Percentiles rank a stretch among this genome's conserved stretches.
These are phyloP conservation scores for Anthonomus grandis DNA, from an alignment of 1,140 invertebrate species.

Conservation along the genomic window DNA sequence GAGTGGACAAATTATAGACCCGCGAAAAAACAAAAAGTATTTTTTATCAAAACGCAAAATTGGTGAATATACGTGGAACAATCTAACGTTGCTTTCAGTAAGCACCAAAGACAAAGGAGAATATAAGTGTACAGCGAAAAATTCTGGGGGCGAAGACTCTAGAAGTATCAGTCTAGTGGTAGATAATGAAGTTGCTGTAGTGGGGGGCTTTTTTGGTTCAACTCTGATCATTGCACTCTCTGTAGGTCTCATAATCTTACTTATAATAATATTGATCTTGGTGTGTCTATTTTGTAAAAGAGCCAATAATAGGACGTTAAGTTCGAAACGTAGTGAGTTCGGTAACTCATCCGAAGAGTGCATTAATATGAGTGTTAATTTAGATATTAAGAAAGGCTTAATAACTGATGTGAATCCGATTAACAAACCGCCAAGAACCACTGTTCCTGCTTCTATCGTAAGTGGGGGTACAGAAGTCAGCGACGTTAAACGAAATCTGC, in stretches of 20 bases:
- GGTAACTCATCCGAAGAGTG: slow-evolving; percentile 58
- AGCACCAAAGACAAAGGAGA: slow-evolving; percentile 75
- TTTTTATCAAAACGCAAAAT: slow-evolving; percentile 47
- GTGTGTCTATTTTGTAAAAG: slow-evolving; percentile 64
- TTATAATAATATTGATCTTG: slow-evolving; percentile 61
- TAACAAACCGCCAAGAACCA: slow-evolving; percentile 69
- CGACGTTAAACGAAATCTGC: slow-evolving; percentile 71
- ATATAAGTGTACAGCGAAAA: slow-evolving; percentile 84
- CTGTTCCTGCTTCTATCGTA: slow-evolving; percentile 63
- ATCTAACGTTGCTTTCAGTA: slow-evolving; percentile 72
- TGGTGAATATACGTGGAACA: slow-evolving; percentile 62
- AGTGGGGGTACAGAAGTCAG: slow-evolving; percentile 71
- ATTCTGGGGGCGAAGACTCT: slow-evolving; percentile 77
- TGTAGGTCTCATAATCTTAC: slow-evolving; percentile 54
- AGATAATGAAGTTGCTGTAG: slow-evolving; percentile 30
- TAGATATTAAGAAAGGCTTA: slow-evolving; percentile 75
- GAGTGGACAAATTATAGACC: slow-evolving; percentile 61
- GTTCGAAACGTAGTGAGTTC: slow-evolving; percentile 52
- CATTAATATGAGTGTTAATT: slow-evolving; percentile 58
- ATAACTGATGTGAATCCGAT: slow-evolving; percentile 79
- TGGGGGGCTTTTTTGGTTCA: slow-evolving; percentile 46
- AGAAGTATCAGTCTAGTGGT: slow-evolving; percentile 67
- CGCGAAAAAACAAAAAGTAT: slow-evolving; percentile 57
- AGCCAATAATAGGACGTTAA: slow-evolving; percentile 41
- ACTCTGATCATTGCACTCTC: slow-evolving; percentile 50